phyloP scores from a whole-genome alignment of 2,113 vertebrate species.

The Pogona vitticeps region DNA sequence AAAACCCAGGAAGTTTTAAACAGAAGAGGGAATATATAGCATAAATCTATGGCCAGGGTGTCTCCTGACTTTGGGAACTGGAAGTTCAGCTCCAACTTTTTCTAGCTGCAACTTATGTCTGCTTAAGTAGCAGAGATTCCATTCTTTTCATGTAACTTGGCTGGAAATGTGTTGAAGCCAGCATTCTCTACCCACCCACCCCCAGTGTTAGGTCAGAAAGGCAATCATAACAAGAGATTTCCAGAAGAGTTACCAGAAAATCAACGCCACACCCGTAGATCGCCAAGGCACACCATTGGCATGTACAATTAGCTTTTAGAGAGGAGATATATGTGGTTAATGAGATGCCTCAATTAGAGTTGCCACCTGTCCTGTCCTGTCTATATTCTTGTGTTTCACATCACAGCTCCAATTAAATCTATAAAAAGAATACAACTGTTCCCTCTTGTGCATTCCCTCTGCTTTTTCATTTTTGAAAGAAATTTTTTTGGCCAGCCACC shows the following conservation, averaged over 20 bases:
- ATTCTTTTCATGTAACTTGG: background rate
- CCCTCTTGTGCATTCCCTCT: background rate
- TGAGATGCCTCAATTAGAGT: conserved; percentile 6
- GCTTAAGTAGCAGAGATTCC: background rate
- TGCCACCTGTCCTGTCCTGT: conserved; percentile 2
- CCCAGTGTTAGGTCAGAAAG: background rate
- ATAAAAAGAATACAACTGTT: background rate
- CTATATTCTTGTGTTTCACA: background rate
- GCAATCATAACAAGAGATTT: conserved; percentile 3
- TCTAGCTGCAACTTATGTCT: background rate
- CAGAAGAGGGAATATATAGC: background rate
- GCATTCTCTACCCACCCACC: background rate
- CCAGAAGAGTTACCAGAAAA: background rate
- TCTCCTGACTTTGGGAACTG: background rate
- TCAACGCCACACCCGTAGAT: background rate
- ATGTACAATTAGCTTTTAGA: background rate
- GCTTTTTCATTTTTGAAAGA: no score
- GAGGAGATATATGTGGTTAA: background rate
- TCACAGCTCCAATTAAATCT: conserved; percentile 12
- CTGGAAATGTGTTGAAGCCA: background rate
- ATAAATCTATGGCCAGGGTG: no score
- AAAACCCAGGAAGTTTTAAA: background rate
- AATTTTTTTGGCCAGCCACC: background rate
- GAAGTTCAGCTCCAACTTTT: background rate
- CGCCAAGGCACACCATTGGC: background rate